Conservation (phyloP, 2,888 invertebrate genomes). For the Ariolimax columbianus region DNA sequence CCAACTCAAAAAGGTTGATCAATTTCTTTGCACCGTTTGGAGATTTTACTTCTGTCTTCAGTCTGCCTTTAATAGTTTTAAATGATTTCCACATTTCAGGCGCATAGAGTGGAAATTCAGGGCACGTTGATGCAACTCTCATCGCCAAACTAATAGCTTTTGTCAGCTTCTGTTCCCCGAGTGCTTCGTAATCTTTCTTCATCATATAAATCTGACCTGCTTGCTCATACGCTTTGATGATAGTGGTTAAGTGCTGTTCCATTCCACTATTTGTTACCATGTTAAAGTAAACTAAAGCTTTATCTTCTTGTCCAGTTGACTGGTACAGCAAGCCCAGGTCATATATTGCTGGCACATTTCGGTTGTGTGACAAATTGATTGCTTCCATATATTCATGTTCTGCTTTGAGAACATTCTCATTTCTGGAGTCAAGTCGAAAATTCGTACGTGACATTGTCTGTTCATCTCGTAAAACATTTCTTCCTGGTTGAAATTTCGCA, state of each 20-base stretch:
- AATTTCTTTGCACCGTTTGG: neutral
- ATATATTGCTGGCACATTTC: slow-evolving; percentile 19
- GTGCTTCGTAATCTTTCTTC: neutral
- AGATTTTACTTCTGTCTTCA: neutral
- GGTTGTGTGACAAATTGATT: slow-evolving; percentile 6
- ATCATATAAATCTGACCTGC: slow-evolving; percentile 8
- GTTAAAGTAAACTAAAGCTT: neutral
- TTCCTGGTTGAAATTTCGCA: no score
- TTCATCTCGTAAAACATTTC: neutral
- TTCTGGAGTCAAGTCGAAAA: neutral
- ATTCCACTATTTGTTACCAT: neutral
- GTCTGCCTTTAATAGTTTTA: neutral
- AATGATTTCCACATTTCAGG: neutral
- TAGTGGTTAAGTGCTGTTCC: neutral
- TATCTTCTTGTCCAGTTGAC: neutral
- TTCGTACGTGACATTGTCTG: neutral
- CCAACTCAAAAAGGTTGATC: no score
- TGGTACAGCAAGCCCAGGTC: neutral
- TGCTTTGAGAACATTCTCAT: neutral
- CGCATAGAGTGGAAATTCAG: neutral
- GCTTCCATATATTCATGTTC: neutral
- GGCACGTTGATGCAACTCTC: no score
- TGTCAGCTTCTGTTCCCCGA: neutral
- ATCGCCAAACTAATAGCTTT: slow-evolving; percentile 13
- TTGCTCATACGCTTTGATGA: slow-evolving; percentile 15